These are phyloP conservation scores for Silurus meridionalis DNA, from an alignment of 2,113 vertebrate genomes.

Conservation along the genomic window DNA sequence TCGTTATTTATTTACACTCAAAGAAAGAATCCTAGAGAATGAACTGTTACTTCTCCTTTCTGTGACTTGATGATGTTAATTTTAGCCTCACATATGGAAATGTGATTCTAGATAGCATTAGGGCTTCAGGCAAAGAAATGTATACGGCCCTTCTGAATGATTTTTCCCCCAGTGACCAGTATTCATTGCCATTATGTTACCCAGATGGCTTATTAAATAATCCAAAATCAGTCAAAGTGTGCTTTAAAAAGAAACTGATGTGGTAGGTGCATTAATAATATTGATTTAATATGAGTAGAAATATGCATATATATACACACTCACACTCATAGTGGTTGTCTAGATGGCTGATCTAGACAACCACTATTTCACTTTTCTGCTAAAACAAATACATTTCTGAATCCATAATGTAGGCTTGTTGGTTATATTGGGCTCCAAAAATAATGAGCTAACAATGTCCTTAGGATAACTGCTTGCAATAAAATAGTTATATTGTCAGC, in stretches of 20 bases:
- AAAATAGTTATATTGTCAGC: constrained; percentile 1
- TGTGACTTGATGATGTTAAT: constrained; percentile 34
- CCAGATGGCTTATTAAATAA: constrained; percentile 8
- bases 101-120: neutral
- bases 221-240: neutral
- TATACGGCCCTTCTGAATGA: neutral
- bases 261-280: neutral
- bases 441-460: neutral
- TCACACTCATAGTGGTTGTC: no score
- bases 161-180: neutral
- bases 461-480: neutral
- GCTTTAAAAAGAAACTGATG: neutral
- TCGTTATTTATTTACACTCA: constrained; percentile 42
- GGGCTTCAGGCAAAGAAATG: neutral
- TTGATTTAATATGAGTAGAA: constrained; percentile 1
- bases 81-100: constrained; percentile 41
- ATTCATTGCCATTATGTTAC: constrained; percentile 1
- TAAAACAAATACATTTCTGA: neutral
- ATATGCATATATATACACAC: neutral
- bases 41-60: constrained; percentile 29
- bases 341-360: neutral
- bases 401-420: neutral
- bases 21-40: neutral
- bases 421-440: neutral
- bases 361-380: neutral